Evolutionary conservation across 2,797 vertebrate species (phyloP), one percentile per base, ranked within the genome.

Genomic region (Sebastes variabilis): DNA sequence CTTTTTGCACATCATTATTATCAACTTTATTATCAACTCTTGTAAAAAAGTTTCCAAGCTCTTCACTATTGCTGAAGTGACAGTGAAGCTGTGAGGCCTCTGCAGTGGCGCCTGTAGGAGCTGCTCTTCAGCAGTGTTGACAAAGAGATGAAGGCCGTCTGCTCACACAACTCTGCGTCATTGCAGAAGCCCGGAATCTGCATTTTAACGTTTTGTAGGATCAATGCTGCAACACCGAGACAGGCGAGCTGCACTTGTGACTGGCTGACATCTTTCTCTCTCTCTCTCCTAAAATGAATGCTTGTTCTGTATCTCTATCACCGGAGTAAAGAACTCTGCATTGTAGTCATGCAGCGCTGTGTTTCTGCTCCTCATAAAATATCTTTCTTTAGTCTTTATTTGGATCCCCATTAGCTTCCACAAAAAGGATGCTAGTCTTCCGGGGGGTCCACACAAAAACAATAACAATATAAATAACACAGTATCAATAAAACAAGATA

Each of bases 31-130:
- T 42, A 42, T 42, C 32, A 71, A 4, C 27, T 32, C 38, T 8
- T 25, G 9, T 32, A 25, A 55, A 68, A 68, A 78, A 46, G 24
- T 59, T n/a, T 34, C 8, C 24, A 6, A 12, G 20, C 32, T 79
- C 54, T 38, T 75, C n/a, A 29, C 27, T 76, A 14, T 54, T 59
- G 70, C 66, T 24, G 30, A 42, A 16, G 55, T 87, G 83, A 87
- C 84, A 70, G 66, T 77, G 80, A 84, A 18, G 75, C 69, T 73
- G 9, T 66, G 66, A 73, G 80, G 49, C 60, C 85, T 87, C 85
- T 79, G 82, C 88, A 87, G 87, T 64, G 74, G 77, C 79, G 86
- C 83, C 79, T 85, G 68, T 77, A 32, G 36, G 54, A 68, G 75
- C 79, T 22, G 66, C 74, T 76, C 64, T 65, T 75, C 86, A 65